These are phyloP conservation scores for Eulemur coronatus DNA, from an alignment of 2,797 vertebrate species.

Conservation along the genomic window DNA sequence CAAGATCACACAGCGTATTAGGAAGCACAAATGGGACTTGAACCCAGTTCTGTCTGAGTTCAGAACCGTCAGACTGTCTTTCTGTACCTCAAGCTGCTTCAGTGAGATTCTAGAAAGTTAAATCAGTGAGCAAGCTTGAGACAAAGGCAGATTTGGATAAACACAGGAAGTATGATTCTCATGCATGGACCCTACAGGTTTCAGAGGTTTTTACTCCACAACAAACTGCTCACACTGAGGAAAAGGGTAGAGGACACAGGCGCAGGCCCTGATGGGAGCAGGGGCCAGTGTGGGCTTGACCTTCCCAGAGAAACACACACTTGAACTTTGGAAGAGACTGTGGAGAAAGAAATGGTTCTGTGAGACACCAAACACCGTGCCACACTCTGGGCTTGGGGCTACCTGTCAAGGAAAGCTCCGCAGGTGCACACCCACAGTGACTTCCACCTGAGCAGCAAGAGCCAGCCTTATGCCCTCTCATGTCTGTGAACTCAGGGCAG, in stretches of 20 bases:
- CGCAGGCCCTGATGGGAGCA: neutral
- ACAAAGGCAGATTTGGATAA: neutral
- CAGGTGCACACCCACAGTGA: rapidly evolving
- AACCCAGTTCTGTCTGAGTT: neutral
- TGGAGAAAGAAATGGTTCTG: neutral
- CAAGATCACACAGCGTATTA: neutral
- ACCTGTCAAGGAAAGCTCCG: neutral
- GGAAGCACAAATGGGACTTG: neutral
- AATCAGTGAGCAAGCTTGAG: neutral
- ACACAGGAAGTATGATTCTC: neutral
- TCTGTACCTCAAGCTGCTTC: neutral
- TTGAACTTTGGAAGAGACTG: neutral
- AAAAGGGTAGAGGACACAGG: neutral
- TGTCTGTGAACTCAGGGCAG: neutral
- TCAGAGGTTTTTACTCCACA: neutral
- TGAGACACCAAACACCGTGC: neutral
- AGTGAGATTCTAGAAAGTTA: neutral
- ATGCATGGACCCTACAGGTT: neutral
- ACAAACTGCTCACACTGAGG: neutral
- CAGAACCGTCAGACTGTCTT: neutral
- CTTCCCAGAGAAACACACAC: neutral
- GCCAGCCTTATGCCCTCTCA: neutral
- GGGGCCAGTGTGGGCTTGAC: neutral
- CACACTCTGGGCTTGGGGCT: neutral
- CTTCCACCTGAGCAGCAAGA: neutral